phyloP scores from a whole-genome alignment of 2,113 vertebrate species.

The Numida meleagris region DNA sequence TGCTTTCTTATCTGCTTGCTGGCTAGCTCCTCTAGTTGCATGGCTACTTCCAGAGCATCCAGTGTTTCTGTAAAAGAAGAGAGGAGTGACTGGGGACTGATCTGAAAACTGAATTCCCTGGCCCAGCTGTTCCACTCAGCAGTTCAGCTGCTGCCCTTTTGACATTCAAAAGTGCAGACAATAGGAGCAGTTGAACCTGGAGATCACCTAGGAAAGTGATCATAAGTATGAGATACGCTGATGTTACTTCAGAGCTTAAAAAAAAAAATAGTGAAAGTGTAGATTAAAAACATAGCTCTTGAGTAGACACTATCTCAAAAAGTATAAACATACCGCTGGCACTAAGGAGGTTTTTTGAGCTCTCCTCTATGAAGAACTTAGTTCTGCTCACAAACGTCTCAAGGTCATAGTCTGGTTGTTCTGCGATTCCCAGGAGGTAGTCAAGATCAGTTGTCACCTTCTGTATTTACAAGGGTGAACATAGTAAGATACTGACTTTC shows the following conservation, averaged over 20 bases:
- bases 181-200: background rate
- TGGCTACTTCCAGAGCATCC: conserved; percentile 71
- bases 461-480: conserved; percentile 48
- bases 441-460: conserved; percentile 60
- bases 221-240: background rate
- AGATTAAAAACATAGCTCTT: background rate
- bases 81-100: background rate
- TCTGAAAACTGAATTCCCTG: background rate
- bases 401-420: conserved; percentile 79
- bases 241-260: background rate
- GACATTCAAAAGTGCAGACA: background rate
- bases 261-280: background rate
- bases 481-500: background rate
- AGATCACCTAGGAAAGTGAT: background rate
- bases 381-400: conserved; percentile 77
- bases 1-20: conserved; percentile 76
- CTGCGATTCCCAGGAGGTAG: conserved; percentile 70
- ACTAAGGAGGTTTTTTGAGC: conserved; percentile 54
- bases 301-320: background rate
- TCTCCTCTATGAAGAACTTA: conserved; percentile 61
- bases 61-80: conserved; percentile 67
- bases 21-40: conserved; percentile 81
- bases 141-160: background rate
- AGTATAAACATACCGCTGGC: conserved; percentile 67
- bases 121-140: background rate